phyloP scores from a whole-genome alignment of 2,888 invertebrate genomes.

The Dugesia japonica region DNA sequence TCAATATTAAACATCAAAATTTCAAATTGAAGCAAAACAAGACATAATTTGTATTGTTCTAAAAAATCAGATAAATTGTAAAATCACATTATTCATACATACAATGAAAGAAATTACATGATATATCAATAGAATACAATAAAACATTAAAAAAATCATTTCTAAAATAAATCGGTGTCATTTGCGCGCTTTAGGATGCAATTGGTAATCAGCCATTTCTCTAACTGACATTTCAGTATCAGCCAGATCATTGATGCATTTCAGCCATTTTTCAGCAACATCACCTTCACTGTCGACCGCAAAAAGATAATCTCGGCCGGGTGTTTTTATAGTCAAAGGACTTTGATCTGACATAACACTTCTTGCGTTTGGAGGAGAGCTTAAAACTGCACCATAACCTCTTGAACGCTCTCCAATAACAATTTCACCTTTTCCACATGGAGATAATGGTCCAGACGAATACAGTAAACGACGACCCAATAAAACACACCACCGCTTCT shows the following conservation, averaged over 20 bases:
- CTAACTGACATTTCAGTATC: not conserved
- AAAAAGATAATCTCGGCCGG: not conserved
- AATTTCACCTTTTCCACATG: not conserved
- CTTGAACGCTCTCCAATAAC: not conserved
- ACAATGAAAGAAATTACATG: not conserved
- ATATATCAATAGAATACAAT: not conserved
- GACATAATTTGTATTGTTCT: not conserved
- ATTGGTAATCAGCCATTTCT: not conserved
- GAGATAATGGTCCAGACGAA: not conserved
- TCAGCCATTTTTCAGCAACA: not conserved
- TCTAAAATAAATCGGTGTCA: not conserved
- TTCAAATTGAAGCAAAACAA: not conserved
- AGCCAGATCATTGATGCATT: not conserved
- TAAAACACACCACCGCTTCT: not conserved
- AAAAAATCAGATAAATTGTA: not conserved
- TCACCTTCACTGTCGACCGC: not conserved
- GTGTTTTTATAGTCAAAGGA: not conserved
- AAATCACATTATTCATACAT: conserved; percentile 9
- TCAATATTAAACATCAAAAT: not conserved
- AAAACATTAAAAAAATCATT: not conserved
- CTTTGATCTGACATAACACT: not conserved
- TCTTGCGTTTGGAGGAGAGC: not conserved
- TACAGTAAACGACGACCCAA: not conserved
- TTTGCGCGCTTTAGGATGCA: not conserved
- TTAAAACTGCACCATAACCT: not conserved